phyloP scores from a whole-genome alignment of 2,888 invertebrate species.

The Hybos culiciformis region DNA sequence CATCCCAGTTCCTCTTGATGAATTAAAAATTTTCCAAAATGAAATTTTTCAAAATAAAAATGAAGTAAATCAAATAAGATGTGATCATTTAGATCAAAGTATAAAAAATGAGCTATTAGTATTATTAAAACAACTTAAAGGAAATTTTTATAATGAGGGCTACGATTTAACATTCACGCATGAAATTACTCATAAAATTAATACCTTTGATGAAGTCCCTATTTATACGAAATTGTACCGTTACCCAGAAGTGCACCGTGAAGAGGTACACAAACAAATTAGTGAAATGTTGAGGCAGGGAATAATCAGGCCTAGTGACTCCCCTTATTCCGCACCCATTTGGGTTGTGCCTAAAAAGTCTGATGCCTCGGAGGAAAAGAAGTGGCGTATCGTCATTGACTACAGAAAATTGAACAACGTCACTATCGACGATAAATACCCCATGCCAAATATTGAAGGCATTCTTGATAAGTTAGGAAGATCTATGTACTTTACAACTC shows the following conservation, averaged over 20 bases:
- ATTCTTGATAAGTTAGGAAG: background rate
- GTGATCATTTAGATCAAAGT: conserved; percentile 3
- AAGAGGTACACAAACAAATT: background rate
- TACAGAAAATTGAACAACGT: conserved; percentile 3
- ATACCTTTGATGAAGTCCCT: conserved; percentile 3
- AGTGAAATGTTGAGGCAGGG: too few relatives aligned
- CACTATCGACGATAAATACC: conserved; percentile 16
- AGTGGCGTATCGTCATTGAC: background rate
- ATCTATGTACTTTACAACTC: conserved; percentile 5
- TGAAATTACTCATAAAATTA: conserved; percentile 3
- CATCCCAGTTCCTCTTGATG: conserved; percentile 3
- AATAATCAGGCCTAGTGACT: conserved; percentile 1
- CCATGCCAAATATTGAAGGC: conserved; percentile 14
- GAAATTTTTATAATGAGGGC: conserved; percentile 1
- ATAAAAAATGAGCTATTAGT: background rate
- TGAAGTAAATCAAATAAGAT: background rate
- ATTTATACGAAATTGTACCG: background rate
- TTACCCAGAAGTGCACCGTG: conserved; percentile 7
- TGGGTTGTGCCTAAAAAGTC: conserved; percentile 2
- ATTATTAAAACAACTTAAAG: background rate
- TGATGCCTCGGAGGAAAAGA: too few relatives aligned
- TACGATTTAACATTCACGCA: conserved; percentile 1
- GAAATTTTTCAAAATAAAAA: background rate
- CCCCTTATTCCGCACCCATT: background rate
- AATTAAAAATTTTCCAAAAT: conserved; percentile 1